phyloP scores from a whole-genome alignment of 2,888 invertebrate genomes.

The Coenonympha arcania region DNA sequence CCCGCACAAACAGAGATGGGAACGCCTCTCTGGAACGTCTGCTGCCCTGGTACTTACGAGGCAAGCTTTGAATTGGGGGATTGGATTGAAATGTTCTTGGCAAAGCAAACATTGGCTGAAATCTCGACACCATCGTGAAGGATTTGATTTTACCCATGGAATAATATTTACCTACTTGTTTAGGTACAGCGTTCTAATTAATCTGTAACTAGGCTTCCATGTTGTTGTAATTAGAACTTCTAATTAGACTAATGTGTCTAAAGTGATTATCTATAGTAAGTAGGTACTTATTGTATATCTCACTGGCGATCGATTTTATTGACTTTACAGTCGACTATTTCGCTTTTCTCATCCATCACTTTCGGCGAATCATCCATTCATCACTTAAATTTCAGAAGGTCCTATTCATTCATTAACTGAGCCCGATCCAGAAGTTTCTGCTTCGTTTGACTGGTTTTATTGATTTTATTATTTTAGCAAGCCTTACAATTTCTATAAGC shows the following conservation, averaged over 20 bases:
- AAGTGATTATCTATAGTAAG: too few relatives aligned
- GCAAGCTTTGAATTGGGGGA: neutral
- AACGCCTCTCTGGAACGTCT: constrained; percentile 25
- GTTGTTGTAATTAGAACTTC: too few relatives aligned
- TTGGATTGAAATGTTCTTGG: neutral
- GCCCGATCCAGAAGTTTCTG: neutral
- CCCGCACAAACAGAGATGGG: constrained; percentile 27
- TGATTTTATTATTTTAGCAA: neutral
- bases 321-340: neutral
- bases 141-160: too few relatives aligned
- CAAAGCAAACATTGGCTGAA: neutral
- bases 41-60: neutral
- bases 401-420: neutral
- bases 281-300: too few relatives aligned
- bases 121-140: too few relatives aligned
- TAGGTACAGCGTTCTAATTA: too few relatives aligned
- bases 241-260: too few relatives aligned
- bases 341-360: constrained; percentile 1
- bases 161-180: too few relatives aligned
- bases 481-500: too few relatives aligned
- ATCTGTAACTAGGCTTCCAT: too few relatives aligned
- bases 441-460: neutral
- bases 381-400: neutral
- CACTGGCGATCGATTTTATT: neutral
- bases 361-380: constrained; percentile 1